These are phyloP conservation scores for Bombus affinis DNA, from an alignment of 1,140 invertebrate genomes.

Conservation along the genomic window DNA sequence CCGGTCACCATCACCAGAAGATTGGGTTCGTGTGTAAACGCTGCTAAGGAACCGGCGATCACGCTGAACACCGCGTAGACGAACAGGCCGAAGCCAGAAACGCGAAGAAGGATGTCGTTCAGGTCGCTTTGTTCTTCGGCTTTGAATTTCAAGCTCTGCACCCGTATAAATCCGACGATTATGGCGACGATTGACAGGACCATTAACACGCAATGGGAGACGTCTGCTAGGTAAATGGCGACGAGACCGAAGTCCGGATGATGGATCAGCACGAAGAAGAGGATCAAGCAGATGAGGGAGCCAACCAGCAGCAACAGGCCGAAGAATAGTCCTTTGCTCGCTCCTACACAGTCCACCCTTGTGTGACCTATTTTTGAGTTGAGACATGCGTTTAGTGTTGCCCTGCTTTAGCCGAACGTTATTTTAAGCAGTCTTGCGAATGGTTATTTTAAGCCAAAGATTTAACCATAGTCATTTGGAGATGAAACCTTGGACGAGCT, in stretches of 20 bases:
- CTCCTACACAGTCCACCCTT: constrained; percentile 95
- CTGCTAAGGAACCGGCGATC: constrained; percentile 92
- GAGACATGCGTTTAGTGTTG: not conserved
- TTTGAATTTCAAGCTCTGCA: constrained; percentile 93
- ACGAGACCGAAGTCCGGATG: constrained; percentile 90
- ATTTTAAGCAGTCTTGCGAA: not conserved
- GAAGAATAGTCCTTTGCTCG: constrained; percentile 96
- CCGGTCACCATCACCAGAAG: constrained; percentile 95
- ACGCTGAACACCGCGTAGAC: constrained; percentile 96
- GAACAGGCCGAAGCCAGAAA: constrained; percentile 96
- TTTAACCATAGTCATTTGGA: too few species aligned
- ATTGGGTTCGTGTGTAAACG: constrained; percentile 92
- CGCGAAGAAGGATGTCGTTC: constrained; percentile 94
- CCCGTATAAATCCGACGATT: constrained; percentile 92
- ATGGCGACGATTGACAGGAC: constrained; percentile 93
- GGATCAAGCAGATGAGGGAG: constrained; percentile 95
- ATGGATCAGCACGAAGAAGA: constrained; percentile 96
- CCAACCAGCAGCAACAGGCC: constrained; percentile 94
- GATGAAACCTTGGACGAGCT: not conserved
- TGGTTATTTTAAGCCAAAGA: too few species aligned
- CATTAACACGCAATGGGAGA: constrained; percentile 94
- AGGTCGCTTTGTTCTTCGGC: constrained; percentile 93
- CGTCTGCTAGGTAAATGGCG: constrained; percentile 95
- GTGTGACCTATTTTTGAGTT: constrained; percentile 84
- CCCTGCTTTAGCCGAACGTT: too few species aligned